Evolutionary conservation across 2,797 vertebrate genomes (phyloP), one percentile per base, ranked within the genome.

Genomic region (Enteromius afrohamiltoni): DNA sequence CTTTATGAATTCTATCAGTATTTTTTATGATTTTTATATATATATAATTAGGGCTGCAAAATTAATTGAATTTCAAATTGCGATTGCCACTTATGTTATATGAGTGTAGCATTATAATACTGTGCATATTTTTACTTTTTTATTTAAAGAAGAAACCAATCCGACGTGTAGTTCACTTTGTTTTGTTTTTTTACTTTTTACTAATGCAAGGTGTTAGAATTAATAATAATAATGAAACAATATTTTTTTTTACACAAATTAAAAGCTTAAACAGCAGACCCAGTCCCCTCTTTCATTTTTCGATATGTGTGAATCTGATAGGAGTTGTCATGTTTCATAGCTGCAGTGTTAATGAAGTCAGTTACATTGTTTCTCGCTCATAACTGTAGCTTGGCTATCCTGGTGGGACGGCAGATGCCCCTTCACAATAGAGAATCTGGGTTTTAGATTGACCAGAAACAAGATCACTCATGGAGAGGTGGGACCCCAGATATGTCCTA

Each of bases 401-500:
- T 68, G 37, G 70, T 62, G 29, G 53, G 37, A 70, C 75, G 70
- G 82, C 82, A 77, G 82, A 83, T 77, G 74, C 82, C 16, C 13
- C 29, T 34, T 64, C 53, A 70, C 65, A 29, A 83, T 69, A 77
- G 65, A 64, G 69, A 60, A 78, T 77, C 65, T 60, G 82, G 3
- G 37, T 71, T 76, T 69, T 40, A 67, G 51, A 62, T 78, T 69
- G 64, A 68, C 37, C 75, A 62, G 74, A 77, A 76, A 34, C 47
- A 45, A 69, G 62, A 74, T 75, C 31, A 67, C 62, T 82, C 60
- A 67, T 68, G 37, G 74, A 62, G 82, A 83, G 65, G 82, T 83
- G 82, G 74, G n/a, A 53, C 47, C 21, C 71, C 80, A 83, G 65
- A 83, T 62, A 70, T 62, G 49, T 70, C 75, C 65, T 83, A 77